These are phyloP conservation scores for Forbesichthys papilliferus DNA, from an alignment of 2,113 vertebrate genomes.

Conservation along the genomic window DNA sequence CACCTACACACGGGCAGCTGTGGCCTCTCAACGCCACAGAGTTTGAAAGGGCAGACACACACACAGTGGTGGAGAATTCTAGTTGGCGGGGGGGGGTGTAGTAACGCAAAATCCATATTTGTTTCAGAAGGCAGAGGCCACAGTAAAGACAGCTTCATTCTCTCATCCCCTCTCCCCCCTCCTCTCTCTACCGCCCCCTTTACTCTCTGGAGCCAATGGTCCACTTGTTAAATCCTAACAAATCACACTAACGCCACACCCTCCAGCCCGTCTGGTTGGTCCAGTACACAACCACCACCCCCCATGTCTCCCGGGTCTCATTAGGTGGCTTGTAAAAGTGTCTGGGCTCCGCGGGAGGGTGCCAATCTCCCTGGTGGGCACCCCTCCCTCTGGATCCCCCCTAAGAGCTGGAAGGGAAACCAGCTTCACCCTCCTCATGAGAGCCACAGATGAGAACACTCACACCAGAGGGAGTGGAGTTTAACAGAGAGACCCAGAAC, in stretches of 20 bases:
- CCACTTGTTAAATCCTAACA: conserved; percentile 22
- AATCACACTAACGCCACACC: background rate
- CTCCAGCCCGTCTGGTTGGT: too few species aligned
- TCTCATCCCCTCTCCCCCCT: background rate
- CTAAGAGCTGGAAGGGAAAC: conserved; percentile 10
- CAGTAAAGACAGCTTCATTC: conserved; percentile 49
- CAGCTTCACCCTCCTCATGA: conserved; percentile 18
- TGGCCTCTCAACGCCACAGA: conserved; percentile 30
- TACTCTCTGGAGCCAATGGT: conserved; percentile 23
- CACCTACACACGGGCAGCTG: conserved; percentile 24
- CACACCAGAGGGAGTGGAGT: too few species aligned
- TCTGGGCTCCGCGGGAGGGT: conserved; percentile 42
- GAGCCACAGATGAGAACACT: background rate
- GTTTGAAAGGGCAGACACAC: conserved; percentile 32
- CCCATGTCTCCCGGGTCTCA: conserved; percentile 43
- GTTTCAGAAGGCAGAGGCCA: conserved; percentile 52
- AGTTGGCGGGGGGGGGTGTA: conserved; percentile 11
- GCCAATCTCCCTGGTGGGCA: conserved; percentile 12
- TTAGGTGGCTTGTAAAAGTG: conserved; percentile 68
- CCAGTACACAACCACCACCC: conserved; percentile 5
- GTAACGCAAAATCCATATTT: conserved; percentile 41
- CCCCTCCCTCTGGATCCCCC: conserved; percentile 16
- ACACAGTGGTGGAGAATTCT: background rate
- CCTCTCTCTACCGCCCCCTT: conserved; percentile 19
- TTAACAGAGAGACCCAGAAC: too few species aligned